Percentiles rank a stretch among this genome's conserved stretches.
These are phyloP conservation scores for Bufo gargarizans DNA, from an alignment of 2,113 vertebrate genomes.

Conservation along the genomic window DNA sequence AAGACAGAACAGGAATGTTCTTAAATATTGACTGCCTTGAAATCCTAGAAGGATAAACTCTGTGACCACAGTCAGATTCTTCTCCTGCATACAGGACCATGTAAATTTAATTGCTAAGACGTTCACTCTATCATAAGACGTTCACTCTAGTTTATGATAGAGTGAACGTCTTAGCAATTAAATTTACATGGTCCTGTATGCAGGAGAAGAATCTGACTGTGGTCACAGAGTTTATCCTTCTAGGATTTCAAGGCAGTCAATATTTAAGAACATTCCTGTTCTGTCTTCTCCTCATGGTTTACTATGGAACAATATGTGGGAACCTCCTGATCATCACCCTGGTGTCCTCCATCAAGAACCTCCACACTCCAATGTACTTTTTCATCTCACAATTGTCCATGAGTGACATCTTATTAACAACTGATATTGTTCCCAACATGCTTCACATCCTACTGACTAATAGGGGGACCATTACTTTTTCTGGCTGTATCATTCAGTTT, in stretches of 20 bases:
- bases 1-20: not conserved
- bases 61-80: too few relatives aligned
- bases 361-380: not conserved
- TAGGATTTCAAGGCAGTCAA: not conserved
- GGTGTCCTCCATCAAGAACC: not conserved
- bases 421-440: not conserved
- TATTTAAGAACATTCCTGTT: not conserved
- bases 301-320: not conserved
- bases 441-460: not conserved
- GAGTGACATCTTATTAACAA: not conserved
- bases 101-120: too few relatives aligned
- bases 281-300: not conserved
- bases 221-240: not conserved
- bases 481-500: not conserved
- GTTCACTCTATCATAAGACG: too few relatives aligned
- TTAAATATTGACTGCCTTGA: not conserved
- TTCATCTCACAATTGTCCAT: not conserved
- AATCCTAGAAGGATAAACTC: not conserved
- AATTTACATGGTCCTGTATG: too few relatives aligned
- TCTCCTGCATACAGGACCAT: too few relatives aligned
- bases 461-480: not conserved
- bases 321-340: not conserved
- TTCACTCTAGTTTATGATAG: too few relatives aligned
- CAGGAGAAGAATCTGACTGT: too few relatives aligned
- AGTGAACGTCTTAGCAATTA: too few relatives aligned